Evolutionary conservation across 30 jellyfish, hydroid and myxozoan genomes (phyloP).

Genomic region (Kudoa iwatai): DNA sequence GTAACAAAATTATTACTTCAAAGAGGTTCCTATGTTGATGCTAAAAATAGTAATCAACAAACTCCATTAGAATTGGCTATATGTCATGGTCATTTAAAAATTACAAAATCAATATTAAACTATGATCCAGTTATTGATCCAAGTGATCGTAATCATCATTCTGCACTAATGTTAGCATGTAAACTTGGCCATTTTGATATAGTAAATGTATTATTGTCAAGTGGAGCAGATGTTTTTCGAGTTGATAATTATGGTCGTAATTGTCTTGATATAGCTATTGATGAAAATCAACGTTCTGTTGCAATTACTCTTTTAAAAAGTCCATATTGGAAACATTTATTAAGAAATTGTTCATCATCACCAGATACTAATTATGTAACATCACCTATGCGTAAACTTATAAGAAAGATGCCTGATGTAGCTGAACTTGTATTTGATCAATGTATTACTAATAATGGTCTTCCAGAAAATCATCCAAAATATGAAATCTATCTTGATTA

Average conservation of each 20-base stretch:
- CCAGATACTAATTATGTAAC: background rate
- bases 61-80: background rate
- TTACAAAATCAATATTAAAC: background rate
- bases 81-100: background rate
- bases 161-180: conserved; percentile 65
- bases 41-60: conserved; percentile 1
- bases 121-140: background rate
- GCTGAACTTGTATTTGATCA: conserved; percentile 69
- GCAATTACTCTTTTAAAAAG: background rate
- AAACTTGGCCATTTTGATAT: conserved; percentile 72
- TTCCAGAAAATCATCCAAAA: conserved; percentile 55
- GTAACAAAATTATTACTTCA: conserved; percentile 22
- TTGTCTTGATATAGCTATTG: conserved; percentile 65
- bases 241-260: conserved; percentile 63
- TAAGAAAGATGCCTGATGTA: conserved; percentile 8
- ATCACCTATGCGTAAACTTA: background rate
- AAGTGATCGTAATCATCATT: conserved; percentile 2
- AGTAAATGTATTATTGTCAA: conserved; percentile 25
- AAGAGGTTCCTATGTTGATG: conserved; percentile 89
- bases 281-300: conserved; percentile 26
- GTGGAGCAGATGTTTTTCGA: conserved; percentile 43
- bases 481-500: conserved; percentile 40
- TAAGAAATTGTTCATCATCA: background rate
- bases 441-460: conserved; percentile 37
- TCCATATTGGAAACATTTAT: background rate